These are phyloP conservation scores for Schrankia costaestrigalis DNA, from an alignment of 2,888 invertebrate genomes.

Conservation along the genomic window DNA sequence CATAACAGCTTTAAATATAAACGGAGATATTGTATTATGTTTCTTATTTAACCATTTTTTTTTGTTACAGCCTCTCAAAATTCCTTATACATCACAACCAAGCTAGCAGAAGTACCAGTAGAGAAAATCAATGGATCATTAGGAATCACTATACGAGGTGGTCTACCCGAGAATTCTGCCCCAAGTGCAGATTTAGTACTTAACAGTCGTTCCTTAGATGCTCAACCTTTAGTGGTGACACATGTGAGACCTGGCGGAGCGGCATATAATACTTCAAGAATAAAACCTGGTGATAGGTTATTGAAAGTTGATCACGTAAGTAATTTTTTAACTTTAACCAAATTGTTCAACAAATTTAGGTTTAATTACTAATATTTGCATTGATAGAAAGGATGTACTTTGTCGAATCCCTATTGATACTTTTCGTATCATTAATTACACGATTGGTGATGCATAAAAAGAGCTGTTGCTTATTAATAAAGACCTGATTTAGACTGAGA, in stretches of 20 bases:
- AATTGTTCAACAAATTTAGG: too few relatives aligned
- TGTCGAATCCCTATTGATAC: too few relatives aligned
- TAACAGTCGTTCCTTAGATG: slow-evolving; percentile 78
- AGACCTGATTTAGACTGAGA: not conserved
- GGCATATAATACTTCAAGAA: slow-evolving; percentile 93
- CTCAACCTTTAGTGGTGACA: slow-evolving; percentile 92
- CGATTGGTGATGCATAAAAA: too few relatives aligned
- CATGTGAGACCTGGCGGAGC: slow-evolving; percentile 94
- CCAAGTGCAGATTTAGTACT: slow-evolving; percentile 82
- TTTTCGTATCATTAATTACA: too few relatives aligned
- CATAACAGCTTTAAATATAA: too few relatives aligned
- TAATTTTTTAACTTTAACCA: too few relatives aligned
- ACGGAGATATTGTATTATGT: too few relatives aligned
- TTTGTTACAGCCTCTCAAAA: slow-evolving; percentile 82
- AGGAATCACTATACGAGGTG: slow-evolving; percentile 93
- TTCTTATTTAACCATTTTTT: too few relatives aligned
- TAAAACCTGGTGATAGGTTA: slow-evolving; percentile 94
- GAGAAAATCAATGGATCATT: slow-evolving; percentile 91
- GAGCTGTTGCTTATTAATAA: not conserved
- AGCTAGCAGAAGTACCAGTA: slow-evolving; percentile 89
- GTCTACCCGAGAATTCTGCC: slow-evolving; percentile 80
- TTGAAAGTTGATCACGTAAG: slow-evolving; percentile 77
- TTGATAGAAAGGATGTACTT: too few relatives aligned
- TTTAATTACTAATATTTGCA: too few relatives aligned
- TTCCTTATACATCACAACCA: slow-evolving; percentile 87